These are phyloP conservation scores for Poeciliopsis prolifica DNA, from an alignment of 2,113 vertebrate genomes.

Conservation along the genomic window DNA sequence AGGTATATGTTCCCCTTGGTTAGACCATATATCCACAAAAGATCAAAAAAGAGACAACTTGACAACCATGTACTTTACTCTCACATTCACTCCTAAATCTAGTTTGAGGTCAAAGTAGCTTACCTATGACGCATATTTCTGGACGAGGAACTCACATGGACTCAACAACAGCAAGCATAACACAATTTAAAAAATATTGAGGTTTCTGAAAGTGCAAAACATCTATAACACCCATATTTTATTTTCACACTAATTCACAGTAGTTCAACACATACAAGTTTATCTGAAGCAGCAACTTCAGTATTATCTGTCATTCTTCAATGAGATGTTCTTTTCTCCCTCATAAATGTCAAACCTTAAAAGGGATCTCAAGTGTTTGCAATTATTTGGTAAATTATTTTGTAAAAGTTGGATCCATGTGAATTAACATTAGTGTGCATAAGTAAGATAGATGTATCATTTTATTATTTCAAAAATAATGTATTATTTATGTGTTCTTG, in stretches of 20 bases:
- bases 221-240: too few relatives aligned
- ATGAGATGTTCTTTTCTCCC: not conserved
- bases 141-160: not conserved
- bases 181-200: not conserved
- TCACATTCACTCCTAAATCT: not conserved
- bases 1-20: not conserved
- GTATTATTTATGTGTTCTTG: not conserved
- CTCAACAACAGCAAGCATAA: not conserved
- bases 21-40: not conserved
- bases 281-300: too few relatives aligned
- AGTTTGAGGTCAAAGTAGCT: not conserved
- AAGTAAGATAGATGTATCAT: too few relatives aligned
- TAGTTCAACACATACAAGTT: not conserved
- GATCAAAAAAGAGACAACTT: not conserved
- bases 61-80: not conserved
- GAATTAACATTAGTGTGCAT: too few relatives aligned
- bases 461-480: too few relatives aligned
- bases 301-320: not conserved
- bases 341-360: not conserved
- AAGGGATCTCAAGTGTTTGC: too few relatives aligned
- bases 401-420: too few relatives aligned
- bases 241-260: not conserved
- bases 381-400: too few relatives aligned
- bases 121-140: too few relatives aligned
- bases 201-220: not conserved